Base-by-base conservation (phyloP, 2,888 invertebrate species). In the Noctua janthe region DNA sequence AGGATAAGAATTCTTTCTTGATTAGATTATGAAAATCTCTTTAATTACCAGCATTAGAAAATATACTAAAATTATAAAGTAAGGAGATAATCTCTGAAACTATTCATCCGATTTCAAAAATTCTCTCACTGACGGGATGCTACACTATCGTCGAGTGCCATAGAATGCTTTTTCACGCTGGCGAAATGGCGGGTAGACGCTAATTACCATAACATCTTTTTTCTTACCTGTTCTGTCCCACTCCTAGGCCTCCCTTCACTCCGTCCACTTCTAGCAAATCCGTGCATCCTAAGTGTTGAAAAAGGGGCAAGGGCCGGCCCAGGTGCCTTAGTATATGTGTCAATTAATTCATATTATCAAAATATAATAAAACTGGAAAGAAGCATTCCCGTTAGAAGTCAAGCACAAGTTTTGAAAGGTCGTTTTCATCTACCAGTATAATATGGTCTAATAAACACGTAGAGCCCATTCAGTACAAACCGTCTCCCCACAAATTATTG, bases 401-500 rank as follows among this genome's bases (percentile, higher is more conserved):
- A 73, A 23, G 17, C 15, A 11, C 23, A 62, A 79, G 13, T n/a
- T 10, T 72, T 54, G 3, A 1, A 43, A 75, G 4, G 1, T 10
- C 1, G 3, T 29, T n/a, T 39, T 29, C n/a, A 17, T 62, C 2
- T 17, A 0, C 20, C 23, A 80, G 15, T 66, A 47, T 3, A 1
- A 49, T 73, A 49, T 10, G 1, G n/a, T 47, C 47, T 29, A 64
- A 64, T 62, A 62, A 62, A 67, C 54, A 49, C 39, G 17, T n/a
- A 20, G 4, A 56, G 4, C 64, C 64, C 64, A 64, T 64, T 35
- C 49, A 69, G 3, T n/a, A 35, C 15, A 39, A 66, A 43, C 49
- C 71, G 72, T 62, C 15, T 64, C 43, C 39, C 51, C 56, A 69
- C 51, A 69, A 74, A 75, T 62, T 47, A 76, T 39, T 67, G 59